These are phyloP conservation scores for Cenopis cana DNA, from an alignment of 2,888 invertebrate species.

Conservation along the genomic window DNA sequence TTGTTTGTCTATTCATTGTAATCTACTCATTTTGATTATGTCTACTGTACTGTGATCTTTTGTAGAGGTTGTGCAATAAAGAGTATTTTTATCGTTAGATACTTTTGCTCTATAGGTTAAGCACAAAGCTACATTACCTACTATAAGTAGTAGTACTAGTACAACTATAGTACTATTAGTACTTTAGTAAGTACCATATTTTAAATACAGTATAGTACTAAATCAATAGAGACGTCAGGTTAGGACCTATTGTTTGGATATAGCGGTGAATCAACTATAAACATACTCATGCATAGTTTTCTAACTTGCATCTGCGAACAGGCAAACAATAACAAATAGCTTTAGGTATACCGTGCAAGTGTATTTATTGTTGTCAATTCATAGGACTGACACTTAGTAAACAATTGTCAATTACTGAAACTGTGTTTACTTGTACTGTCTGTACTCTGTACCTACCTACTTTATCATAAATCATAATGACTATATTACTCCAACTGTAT, in stretches of 20 bases:
- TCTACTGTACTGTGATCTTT: no score
- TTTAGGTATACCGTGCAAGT: background rate
- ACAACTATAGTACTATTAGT: background rate
- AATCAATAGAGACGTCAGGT: background rate
- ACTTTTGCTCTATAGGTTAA: background rate
- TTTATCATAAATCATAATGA: no score
- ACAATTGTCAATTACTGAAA: background rate
- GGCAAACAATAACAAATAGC: conserved; percentile 13
- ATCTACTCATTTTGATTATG: no score
- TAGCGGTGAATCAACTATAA: background rate
- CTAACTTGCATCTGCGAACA: background rate
- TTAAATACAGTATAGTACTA: no score
- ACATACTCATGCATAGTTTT: background rate
- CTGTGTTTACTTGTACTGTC: background rate
- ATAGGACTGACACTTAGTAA: background rate
- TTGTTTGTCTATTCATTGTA: no score
- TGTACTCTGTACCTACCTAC: no score
- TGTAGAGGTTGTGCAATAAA: no score
- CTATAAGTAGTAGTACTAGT: no score
- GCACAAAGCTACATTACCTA: no score
- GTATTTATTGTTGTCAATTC: conserved; percentile 13
- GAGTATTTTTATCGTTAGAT: no score
- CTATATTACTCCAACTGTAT: background rate
- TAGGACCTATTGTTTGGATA: background rate
- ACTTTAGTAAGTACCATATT: background rate